Base-by-base conservation (phyloP, 2,113 vertebrate species). In the Hippocampus barbouri region DNA sequence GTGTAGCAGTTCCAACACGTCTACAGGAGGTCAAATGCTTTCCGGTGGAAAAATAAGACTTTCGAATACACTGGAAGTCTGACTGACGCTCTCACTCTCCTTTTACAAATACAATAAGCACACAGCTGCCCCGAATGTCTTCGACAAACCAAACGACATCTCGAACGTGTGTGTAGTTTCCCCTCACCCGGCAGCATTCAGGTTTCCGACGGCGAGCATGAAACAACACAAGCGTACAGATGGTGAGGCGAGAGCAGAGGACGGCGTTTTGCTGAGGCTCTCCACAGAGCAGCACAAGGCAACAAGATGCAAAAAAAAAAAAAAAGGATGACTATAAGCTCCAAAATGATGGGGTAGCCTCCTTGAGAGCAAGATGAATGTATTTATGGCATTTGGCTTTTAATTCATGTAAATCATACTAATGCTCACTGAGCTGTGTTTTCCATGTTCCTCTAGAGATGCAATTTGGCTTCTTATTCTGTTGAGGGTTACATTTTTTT, bases 151-250 rank as follows among this genome's bases (percentile, higher is more conserved):
- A 73, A 77, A 81, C 70, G 70, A n/a, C 70, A 75, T 71, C 66
- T 73, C 68, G 30, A 25, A 34, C 71, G 74, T 45, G 77, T 5
- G 54, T 6, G 64, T 53, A 43, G 63, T 57, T 38, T 62, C 34
- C 61, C 75, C 71, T 82, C 85, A 89, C 87, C 86, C 84, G 85
- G 83, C 80, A 78, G 66, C 70, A 76, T 86, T 87, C 83, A 86
- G 78, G 82, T 83, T 47, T 38, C 72, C 76, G 82, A 62, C 75
- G 70, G 73, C 75, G 73, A 78, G 69, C 49, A 66, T 30, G 64
- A 77, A 86, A 81, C 79, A 85, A 81, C 80, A 79, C 59, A 73
- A 78, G 73, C 74, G 75, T 78, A 78, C 86, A 85, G 87, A 89
- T 85, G 85, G 86, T 84, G 70, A 79, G 75, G 79, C 67, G 79